Evolutionary conservation across 2,113 vertebrate species (phyloP).

Genomic region (Microtus ochrogaster): DNA sequence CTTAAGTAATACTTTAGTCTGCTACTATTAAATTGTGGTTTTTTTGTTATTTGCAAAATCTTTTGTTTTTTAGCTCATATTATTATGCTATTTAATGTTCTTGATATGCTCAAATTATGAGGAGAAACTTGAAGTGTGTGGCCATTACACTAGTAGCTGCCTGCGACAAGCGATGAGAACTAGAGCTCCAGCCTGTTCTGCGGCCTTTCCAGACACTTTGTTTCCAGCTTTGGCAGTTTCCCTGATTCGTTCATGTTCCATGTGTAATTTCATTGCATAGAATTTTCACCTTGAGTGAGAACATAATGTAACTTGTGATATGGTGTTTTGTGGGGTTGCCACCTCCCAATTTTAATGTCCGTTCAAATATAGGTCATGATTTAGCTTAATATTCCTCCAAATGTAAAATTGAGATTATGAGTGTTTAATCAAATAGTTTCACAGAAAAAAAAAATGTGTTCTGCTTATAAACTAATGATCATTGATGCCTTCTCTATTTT

Average conservation of each 20-base stretch:
- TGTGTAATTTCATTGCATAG: background rate
- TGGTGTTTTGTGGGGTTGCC: background rate
- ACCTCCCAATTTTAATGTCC: conserved; percentile 1
- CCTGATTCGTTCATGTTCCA: background rate
- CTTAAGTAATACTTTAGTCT: background rate
- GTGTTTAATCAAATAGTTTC: background rate
- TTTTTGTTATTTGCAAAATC: background rate
- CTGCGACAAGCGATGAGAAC: background rate
- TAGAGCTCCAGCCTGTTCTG: background rate
- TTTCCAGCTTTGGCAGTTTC: background rate
- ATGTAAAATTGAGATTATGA: background rate
- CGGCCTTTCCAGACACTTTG: background rate
- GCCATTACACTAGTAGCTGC: background rate
- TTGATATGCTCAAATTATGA: background rate
- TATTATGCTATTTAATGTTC: background rate
- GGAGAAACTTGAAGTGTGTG: background rate
- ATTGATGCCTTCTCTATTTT: background rate
- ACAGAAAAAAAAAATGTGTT: background rate
- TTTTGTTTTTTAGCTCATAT: background rate
- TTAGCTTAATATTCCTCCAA: background rate
- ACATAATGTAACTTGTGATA: background rate
- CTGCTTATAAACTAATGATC: background rate
- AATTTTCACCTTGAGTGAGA: conserved; percentile 9
- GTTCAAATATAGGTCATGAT: background rate
- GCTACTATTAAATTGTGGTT: background rate